These are phyloP conservation scores for Reticulitermes lucifugus DNA, from an alignment of 2,888 invertebrate genomes.

Conservation along the genomic window DNA sequence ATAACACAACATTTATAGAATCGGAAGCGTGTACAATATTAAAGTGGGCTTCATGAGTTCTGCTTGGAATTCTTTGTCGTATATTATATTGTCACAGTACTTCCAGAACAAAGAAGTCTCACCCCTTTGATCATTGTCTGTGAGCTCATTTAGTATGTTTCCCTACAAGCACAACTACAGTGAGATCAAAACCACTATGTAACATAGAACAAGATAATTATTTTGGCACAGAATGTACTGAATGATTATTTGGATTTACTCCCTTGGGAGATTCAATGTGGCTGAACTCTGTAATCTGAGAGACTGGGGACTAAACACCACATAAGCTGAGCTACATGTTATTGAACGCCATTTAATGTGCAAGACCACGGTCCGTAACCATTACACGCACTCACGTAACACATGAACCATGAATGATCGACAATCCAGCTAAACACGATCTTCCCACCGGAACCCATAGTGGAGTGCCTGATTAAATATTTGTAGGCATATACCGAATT, in stretches of 20 bases:
- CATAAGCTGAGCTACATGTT: neutral
- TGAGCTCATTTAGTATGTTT: no score
- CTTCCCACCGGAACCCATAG: neutral
- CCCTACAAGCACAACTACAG: no score
- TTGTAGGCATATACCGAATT: neutral
- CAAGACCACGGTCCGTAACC: neutral
- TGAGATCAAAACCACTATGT: no score
- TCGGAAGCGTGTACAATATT: no score
- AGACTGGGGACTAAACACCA: neutral
- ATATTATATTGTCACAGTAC: no score
- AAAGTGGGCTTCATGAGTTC: no score
- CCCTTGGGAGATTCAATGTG: neutral
- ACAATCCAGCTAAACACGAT: neutral
- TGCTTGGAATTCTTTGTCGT: no score
- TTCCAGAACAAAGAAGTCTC: no score
- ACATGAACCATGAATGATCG: neutral
- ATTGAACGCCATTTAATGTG: neutral
- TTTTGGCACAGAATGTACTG: neutral
- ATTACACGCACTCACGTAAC: neutral
- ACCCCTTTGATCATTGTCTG: no score
- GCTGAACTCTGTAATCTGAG: conserved; percentile 2
- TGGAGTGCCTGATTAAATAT: neutral
- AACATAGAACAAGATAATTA: neutral
- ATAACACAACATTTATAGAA: no score
- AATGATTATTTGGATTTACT: neutral